A percentile compares a stretch with the other conserved stretches of the same genome.
Conservation (phyloP, 1,140 invertebrate species). For the Drosophila elegans region DNA sequence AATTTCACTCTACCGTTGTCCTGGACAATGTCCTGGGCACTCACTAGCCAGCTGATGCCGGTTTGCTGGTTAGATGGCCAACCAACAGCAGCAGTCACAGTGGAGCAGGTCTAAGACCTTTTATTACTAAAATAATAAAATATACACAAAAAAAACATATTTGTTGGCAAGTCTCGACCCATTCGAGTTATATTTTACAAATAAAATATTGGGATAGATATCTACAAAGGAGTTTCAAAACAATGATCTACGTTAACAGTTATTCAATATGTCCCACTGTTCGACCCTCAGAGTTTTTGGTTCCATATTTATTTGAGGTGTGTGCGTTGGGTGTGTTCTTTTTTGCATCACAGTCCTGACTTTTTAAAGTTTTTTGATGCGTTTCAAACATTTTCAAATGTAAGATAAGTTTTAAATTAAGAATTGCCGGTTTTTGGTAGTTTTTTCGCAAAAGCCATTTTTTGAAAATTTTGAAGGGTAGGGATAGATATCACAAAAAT, state of each 20-base stretch:
- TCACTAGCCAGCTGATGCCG: constrained; percentile 56
- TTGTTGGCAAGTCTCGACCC: too few species aligned
- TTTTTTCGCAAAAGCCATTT: too few species aligned
- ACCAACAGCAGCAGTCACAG: constrained; percentile 26
- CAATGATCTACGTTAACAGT: neutral
- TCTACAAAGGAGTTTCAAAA: too few species aligned
- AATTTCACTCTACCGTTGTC: constrained; percentile 2
- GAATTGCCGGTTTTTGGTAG: too few species aligned
- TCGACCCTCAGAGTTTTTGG: neutral
- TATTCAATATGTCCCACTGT: neutral
- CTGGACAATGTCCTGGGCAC: constrained; percentile 51
- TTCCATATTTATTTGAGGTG: constrained; percentile 1
- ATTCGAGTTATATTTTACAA: too few species aligned
- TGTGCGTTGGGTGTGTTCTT: constrained; percentile 18
- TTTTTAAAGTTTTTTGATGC: constrained; percentile 68
- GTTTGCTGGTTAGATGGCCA: constrained; percentile 31
- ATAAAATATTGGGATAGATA: too few species aligned
- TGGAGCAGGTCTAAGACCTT: constrained; percentile 11
- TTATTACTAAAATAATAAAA: too few species aligned
- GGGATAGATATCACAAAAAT: too few species aligned
- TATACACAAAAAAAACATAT: too few species aligned
- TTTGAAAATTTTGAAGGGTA: too few species aligned
- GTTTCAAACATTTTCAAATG: too few species aligned
- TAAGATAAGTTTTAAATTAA: too few species aligned
- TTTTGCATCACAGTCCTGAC: constrained; percentile 54